phyloP scores from a whole-genome alignment of 2,797 vertebrate genomes.

The Cheirogaleus major region DNA sequence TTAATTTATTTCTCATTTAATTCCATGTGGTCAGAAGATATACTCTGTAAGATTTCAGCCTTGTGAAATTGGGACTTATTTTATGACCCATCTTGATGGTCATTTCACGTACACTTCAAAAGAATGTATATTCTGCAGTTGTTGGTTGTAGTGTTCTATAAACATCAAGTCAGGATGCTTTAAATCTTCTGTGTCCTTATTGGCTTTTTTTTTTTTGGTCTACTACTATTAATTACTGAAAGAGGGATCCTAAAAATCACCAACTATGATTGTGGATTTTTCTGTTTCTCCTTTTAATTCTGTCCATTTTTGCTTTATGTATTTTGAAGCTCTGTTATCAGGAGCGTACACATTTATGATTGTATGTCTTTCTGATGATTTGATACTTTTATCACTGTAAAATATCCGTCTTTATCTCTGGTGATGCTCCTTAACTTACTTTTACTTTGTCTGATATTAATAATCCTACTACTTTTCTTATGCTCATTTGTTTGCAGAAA shows the following conservation, averaged over 20 bases:
- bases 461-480: not conserved
- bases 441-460: not conserved
- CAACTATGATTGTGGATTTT: not conserved
- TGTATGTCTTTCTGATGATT: slow-evolving; percentile 6
- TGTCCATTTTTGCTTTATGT: not conserved
- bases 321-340: not conserved
- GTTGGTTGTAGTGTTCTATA: not conserved
- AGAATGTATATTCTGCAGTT: not conserved
- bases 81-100: not conserved
- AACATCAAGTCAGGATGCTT: not conserved
- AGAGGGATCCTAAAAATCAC: not conserved
- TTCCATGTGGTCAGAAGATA: not conserved
- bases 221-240: not conserved
- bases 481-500: not conserved
- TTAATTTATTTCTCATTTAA: not conserved
- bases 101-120: not conserved
- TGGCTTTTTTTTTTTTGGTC: not conserved
- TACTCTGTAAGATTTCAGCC: not conserved
- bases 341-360: not conserved
- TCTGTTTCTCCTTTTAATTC: not conserved
- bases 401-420: not conserved
- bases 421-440: not conserved
- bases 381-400: not conserved
- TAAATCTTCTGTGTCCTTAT: not conserved
- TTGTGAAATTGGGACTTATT: not conserved